Evolutionary conservation across 30 jellyfish, hydroid and myxozoan species (phyloP), one percentile per base, ranked within the genome.

Genomic region (Hydra vulgaris): DNA sequence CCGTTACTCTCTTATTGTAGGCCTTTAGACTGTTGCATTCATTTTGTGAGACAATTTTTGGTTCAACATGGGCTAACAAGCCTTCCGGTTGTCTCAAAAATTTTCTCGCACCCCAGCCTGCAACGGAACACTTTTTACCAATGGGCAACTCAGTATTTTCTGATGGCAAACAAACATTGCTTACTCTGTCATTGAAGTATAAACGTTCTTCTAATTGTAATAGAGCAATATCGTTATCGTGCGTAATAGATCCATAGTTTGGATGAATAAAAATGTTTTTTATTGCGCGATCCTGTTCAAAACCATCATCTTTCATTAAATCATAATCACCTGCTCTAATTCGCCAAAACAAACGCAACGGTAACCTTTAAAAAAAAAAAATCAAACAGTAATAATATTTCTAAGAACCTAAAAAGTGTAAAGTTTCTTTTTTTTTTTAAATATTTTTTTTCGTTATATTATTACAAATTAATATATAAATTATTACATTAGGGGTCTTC

Each of bases 51-150:
- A 88, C 94, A 7, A 92, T 69, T 21, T 93, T 87, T 19, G 96
- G 84, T 71, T 54, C 54, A 0, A 85, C 98, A 20, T 78, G 89
- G 71, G 88, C 88, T 73, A 92, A 74, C 0, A 89, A 87, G 18
- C 27, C 84, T 12, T 93, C 73, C 0, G 98, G 98, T 67, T 77
- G 80, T 16, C 98, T 95, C 23, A 92, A 84, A 77, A 53, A 92
- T 81, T 87, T 83, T 12, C 84, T 54, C 18, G 96, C 79, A 5
- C 98, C 98, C 98, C 98, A 92, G 0, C 98, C 98, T 0, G 96
- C 95, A 16, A 90, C 78, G 18, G 96, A 68, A 83, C 98, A 92
- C 25, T 71, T 25, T 0, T 85, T 76, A 16, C 87, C 88, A 23
- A 72, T 80, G 1, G 54, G 69, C 54, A 80, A 24, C 3, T 8